phyloP scores from a whole-genome alignment of 2,888 invertebrate species.

The Aporophyla nigra region DNA sequence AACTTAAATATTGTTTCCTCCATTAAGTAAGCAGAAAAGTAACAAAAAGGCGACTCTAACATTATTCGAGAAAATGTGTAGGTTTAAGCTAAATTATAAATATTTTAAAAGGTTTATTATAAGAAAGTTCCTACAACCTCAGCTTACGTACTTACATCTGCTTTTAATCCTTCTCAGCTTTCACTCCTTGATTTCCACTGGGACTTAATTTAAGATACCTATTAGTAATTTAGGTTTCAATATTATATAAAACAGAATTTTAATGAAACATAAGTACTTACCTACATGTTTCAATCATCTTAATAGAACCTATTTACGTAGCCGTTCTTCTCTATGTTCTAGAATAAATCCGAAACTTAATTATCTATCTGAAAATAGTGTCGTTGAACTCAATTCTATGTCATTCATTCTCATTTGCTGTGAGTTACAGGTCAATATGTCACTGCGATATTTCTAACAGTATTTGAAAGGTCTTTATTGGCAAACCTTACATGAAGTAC shows the following conservation, averaged over 20 bases:
- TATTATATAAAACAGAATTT: not conserved
- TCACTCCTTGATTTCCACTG: constrained; percentile 33
- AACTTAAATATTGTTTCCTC: not conserved
- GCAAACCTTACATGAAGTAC: not conserved
- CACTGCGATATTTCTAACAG: constrained; percentile 47
- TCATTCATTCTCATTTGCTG: not conserved
- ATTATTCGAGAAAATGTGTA: not conserved
- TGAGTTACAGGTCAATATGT: constrained; percentile 26
- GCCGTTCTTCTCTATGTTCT: not conserved
- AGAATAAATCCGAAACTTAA: not conserved
- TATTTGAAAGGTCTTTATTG: constrained; percentile 39
- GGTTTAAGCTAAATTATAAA: not conserved
- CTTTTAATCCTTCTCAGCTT: constrained; percentile 3
- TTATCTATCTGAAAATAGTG: not conserved
- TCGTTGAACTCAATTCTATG: constrained; percentile 2
- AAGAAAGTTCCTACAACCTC: not conserved
- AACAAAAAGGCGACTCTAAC: not conserved
- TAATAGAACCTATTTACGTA: not conserved
- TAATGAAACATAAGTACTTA: not conserved
- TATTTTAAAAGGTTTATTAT: constrained; percentile 11
- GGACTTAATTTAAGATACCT: constrained; percentile 3
- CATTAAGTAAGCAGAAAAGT: not conserved
- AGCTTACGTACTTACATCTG: not conserved
- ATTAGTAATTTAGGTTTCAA: constrained; percentile 1
- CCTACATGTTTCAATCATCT: not conserved